A percentile compares a stretch with the other conserved stretches of the same genome.
Evolutionary conservation across 2,888 invertebrate species (phyloP).

Genomic region (Ochropleura leucogaster): DNA sequence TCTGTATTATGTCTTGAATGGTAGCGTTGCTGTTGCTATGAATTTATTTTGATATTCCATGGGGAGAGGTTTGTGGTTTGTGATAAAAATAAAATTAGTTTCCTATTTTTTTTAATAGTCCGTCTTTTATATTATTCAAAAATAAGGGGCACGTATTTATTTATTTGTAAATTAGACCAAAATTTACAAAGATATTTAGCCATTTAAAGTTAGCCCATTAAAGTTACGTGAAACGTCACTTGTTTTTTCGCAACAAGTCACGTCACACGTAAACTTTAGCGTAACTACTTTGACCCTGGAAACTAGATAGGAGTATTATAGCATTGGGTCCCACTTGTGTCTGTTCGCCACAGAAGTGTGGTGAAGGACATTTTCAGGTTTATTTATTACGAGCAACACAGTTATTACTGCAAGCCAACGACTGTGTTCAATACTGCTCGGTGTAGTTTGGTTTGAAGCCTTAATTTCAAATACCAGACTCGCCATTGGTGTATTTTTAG

Average conservation of each 20-base stretch:
- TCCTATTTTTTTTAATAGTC: too few relatives aligned
- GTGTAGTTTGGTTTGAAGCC: not conserved
- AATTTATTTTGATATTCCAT: conserved; percentile 52
- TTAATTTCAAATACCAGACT: not conserved
- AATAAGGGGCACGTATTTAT: too few relatives aligned
- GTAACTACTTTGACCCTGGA: too few relatives aligned
- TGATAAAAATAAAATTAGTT: conserved; percentile 14
- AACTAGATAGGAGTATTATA: not conserved
- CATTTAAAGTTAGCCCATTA: too few relatives aligned
- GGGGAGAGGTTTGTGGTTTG: conserved; percentile 12
- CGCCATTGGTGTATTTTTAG: not conserved
- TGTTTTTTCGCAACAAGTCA: too few relatives aligned
- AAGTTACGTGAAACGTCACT: too few relatives aligned
- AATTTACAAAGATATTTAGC: too few relatives aligned
- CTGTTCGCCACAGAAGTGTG: not conserved
- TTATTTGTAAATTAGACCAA: too few relatives aligned
- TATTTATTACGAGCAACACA: not conserved
- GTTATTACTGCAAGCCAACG: not conserved
- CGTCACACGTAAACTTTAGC: too few relatives aligned
- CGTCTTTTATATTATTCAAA: too few relatives aligned
- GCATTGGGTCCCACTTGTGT: not conserved
- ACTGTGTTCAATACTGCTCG: not conserved
- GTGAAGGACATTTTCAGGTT: not conserved
- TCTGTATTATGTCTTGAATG: conserved; percentile 33
- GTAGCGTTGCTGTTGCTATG: conserved; percentile 21